Evolutionary conservation across 2,113 vertebrate species (phyloP).

Genomic region (Cebidichthys violaceus): DNA sequence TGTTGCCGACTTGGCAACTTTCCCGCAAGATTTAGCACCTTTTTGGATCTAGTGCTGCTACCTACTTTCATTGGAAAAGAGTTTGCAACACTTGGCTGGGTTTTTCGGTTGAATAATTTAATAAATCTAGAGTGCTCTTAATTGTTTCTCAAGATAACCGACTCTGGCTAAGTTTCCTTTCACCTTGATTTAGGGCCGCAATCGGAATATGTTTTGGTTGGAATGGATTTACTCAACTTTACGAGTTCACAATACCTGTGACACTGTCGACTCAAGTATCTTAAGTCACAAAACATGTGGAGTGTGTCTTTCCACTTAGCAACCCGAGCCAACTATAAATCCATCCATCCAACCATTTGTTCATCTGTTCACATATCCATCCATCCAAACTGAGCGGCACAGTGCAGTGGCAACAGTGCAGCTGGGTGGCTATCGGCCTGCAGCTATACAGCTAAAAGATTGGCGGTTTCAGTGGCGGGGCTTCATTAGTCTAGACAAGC

Average conservation of each 20-base stretch:
- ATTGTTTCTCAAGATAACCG: not conserved
- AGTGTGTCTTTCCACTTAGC: not conserved
- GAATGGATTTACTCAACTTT: not conserved
- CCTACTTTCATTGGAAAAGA: not conserved
- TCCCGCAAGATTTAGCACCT: not conserved
- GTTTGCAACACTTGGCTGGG: not conserved
- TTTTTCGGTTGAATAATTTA: too few species aligned
- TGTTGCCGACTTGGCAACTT: not conserved
- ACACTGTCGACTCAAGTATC: not conserved
- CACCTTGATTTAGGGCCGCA: not conserved
- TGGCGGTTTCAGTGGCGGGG: slow-evolving; percentile 80
- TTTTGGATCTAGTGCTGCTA: not conserved
- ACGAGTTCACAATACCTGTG: not conserved
- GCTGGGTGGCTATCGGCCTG: slow-evolving; percentile 49
- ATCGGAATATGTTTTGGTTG: not conserved
- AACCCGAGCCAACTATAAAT: not conserved
- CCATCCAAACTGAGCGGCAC: slow-evolving; percentile 21
- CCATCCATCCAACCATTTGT: not conserved
- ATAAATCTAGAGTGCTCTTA: too few species aligned
- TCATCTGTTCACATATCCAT: not conserved
- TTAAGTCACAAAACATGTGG: not conserved
- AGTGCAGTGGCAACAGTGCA: slow-evolving; percentile 1
- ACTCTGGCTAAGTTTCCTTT: not conserved
- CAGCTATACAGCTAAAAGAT: slow-evolving; percentile 72
- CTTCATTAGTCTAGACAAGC: slow-evolving; percentile 87